Evolutionary conservation across 2,113 vertebrate species (phyloP).

Genomic region (Neogale vison): DNA sequence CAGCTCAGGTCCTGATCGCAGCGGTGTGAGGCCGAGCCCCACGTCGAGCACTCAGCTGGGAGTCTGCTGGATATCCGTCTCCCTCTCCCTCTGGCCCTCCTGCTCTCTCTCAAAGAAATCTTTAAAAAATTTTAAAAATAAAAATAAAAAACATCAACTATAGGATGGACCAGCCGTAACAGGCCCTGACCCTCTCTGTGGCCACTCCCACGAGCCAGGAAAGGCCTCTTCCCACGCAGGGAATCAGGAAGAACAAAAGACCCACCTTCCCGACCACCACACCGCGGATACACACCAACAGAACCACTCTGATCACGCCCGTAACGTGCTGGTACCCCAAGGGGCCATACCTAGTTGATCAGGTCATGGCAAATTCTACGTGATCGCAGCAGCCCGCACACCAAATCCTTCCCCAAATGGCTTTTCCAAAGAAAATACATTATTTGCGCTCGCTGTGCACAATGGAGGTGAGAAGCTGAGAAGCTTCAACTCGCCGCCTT

Average conservation of each 20-base stretch:
- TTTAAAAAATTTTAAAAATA: background rate
- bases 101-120: background rate
- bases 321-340: background rate
- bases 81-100: background rate
- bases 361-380: rapidly evolving
- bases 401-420: no score
- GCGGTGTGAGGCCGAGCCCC: background rate
- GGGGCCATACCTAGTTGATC: rapidly evolving
- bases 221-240: background rate
- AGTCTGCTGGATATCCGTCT: background rate
- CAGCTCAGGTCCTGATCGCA: background rate
- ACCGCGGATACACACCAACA: rapidly evolving
- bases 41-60: rapidly evolving
- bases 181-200: background rate
- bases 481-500: no score
- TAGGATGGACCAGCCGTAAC: rapidly evolving
- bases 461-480: rapidly evolving
- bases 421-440: background rate
- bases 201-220: no score
- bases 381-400: rapidly evolving
- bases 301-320: background rate
- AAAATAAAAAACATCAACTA: background rate
- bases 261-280: rapidly evolving
- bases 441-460: rapidly evolving
- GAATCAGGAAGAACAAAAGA: background rate